Evolutionary conservation across 2,888 invertebrate species (phyloP), one percentile per base, ranked within the genome.

Genomic region (Venusia cambrica): DNA sequence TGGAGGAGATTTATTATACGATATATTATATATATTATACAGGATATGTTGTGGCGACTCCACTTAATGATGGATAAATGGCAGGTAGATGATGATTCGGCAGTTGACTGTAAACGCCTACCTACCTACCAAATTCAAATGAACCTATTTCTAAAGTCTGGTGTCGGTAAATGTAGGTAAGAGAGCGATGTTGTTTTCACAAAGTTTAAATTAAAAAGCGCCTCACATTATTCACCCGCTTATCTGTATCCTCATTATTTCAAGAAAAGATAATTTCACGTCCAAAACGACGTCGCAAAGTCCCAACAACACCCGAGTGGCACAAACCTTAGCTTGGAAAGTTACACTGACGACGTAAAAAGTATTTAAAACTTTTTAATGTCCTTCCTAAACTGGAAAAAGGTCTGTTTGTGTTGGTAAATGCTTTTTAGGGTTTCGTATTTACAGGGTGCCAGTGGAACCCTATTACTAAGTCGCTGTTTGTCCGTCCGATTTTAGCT

Each of bases 261-360:
- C 41, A 45, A 49, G 48, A 44, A 40, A 31, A 50, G 44, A 49
- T 45, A 51, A 47, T 51, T 48, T 43, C 38, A 46, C 39, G 47
- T 59, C 57, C 55, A 53, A 54, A 57, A 52, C 51, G 59, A 49
- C 51, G 47, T 35, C 35, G 35, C 49, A 13, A 53, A 58, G 54
- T 48, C 48, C 33, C 48, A 57, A 58, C 60, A 60, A 53, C 51
- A 33, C 70, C 48, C 62, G 36, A 49, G 62, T 51, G 64, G 43
- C 54, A 51, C 51, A 52, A 50, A 54, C 66, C 50, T 55, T 70
- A 40, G 35, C 64, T 72, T 66, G 41, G 52, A 54, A 57, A 70
- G 69, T 74, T 72, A 73, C 61, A 48, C 48, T 59, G 61, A 70
- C 62, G 61, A 66, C 64, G 64, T 57, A 57, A 66, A 70, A 71